Evolutionary conservation across 1,140 invertebrate genomes (phyloP).

Genomic region (Cherax destructor): DNA sequence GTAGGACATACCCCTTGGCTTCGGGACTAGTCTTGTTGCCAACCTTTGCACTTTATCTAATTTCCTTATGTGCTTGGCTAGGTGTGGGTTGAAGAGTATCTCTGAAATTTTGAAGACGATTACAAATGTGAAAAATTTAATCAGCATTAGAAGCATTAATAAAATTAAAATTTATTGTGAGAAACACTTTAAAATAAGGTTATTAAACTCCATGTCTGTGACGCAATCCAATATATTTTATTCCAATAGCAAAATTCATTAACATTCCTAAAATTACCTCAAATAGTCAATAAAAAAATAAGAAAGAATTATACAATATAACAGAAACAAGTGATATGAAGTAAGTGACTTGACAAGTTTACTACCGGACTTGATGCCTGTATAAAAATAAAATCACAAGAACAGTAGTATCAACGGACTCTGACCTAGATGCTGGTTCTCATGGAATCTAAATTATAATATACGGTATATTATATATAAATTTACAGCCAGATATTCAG

Average conservation of each 20-base stretch:
- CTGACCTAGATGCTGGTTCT: conserved; percentile 20
- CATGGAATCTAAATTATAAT: conserved; percentile 29
- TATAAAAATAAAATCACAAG: conserved; percentile 60
- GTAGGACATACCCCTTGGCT: too few species aligned
- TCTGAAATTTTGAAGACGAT: too few species aligned
- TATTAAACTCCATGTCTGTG: conserved; percentile 27
- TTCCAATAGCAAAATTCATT: conserved; percentile 50
- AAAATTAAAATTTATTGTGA: too few species aligned
- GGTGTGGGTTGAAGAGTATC: too few species aligned
- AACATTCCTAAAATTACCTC: conserved; percentile 51
- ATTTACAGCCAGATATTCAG: conserved; percentile 29
- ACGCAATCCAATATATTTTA: conserved; percentile 57
- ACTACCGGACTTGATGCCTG: conserved; percentile 48
- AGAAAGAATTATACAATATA: conserved; percentile 51
- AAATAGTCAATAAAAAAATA: conserved; percentile 50
- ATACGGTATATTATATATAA: conserved; percentile 7
- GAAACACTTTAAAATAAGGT: not conserved
- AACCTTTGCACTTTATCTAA: too few species aligned
- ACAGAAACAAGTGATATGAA: conserved; percentile 47
- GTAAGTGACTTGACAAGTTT: conserved; percentile 27
- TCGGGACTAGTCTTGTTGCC: too few species aligned
- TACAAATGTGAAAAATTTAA: too few species aligned
- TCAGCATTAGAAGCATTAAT: too few species aligned
- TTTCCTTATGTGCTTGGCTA: too few species aligned
- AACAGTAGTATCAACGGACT: conserved; percentile 42